Percentiles rank a stretch among this genome's conserved stretches.
Evolutionary conservation across 2,797 vertebrate genomes (phyloP).

Genomic region (Champsocephalus gunnari): DNA sequence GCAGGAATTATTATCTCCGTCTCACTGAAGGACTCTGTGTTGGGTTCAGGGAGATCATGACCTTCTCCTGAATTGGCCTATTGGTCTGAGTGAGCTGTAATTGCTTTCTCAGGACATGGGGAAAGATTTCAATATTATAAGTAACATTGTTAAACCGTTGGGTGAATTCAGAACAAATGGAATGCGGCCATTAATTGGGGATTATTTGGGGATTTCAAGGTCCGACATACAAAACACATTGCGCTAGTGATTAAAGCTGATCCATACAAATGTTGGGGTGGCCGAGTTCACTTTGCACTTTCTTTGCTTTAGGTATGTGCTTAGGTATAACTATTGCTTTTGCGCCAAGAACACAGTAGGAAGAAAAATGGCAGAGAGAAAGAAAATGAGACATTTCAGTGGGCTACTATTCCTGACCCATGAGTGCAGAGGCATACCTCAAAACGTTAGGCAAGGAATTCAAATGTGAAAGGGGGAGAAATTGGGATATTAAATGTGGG

Average conservation of each 20-base stretch:
- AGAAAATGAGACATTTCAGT: neutral
- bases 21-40: constrained; percentile 74
- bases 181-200: neutral
- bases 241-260: neutral
- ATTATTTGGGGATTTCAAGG: neutral
- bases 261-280: neutral
- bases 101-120: constrained; percentile 62
- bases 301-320: neutral
- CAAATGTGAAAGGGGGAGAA: no score
- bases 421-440: no score
- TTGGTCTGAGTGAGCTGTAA: constrained; percentile 74
- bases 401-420: no score
- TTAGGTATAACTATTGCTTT: no score
- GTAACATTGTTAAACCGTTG: constrained; percentile 24
- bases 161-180: neutral
- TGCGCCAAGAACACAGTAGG: no score
- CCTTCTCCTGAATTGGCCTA: constrained; percentile 55
- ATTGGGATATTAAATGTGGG: no score
- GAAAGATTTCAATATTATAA: constrained; percentile 50
- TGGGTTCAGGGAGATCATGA: constrained; percentile 65
- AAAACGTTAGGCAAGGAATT: no score
- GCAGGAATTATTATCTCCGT: constrained; percentile 78
- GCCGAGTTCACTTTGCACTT: neutral
- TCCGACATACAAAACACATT: no score
- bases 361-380: neutral